A percentile compares a stretch with the other conserved stretches of the same genome.
Conservation (phyloP, 2,888 invertebrate species). For the Scaptomyza tumidula region DNA sequence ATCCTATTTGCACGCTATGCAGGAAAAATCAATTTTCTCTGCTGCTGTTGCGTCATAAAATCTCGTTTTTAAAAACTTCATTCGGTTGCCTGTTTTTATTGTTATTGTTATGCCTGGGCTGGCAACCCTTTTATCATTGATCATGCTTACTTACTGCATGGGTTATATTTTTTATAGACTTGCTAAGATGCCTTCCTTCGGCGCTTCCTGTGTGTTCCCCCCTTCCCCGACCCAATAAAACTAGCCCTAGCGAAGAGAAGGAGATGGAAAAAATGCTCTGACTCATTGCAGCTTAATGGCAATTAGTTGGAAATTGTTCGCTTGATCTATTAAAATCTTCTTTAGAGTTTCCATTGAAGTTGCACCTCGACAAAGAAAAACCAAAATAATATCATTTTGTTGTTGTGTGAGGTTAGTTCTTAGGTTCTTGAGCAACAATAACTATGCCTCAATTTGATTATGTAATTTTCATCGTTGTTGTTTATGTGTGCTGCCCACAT, state of each 20-base stretch:
- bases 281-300: constrained; percentile 69
- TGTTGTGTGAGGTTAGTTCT: constrained; percentile 53
- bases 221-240: constrained; percentile 4
- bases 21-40: constrained; percentile 69
- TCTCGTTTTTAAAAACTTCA: constrained; percentile 6
- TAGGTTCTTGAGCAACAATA: constrained; percentile 16
- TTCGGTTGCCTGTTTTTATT: background rate
- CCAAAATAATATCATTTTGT: constrained; percentile 4
- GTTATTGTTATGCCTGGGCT: background rate
- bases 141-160: constrained; percentile 57
- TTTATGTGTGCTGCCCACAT: constrained; percentile 53
- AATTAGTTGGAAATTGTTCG: constrained; percentile 68
- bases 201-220: constrained; percentile 43
- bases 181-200: constrained; percentile 62
- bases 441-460: constrained; percentile 56
- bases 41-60: constrained; percentile 40
- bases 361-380: constrained; percentile 38
- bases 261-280: constrained; percentile 36
- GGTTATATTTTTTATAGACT: constrained; percentile 62
- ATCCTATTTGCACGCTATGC: constrained; percentile 76
- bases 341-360: constrained; percentile 57
- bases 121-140: constrained; percentile 74
- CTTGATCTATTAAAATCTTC: no score
- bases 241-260: background rate
- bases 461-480: constrained; percentile 49